phyloP scores from a whole-genome alignment of 92 coral and sea anemone species.

The Palythoa grandis region DNA sequence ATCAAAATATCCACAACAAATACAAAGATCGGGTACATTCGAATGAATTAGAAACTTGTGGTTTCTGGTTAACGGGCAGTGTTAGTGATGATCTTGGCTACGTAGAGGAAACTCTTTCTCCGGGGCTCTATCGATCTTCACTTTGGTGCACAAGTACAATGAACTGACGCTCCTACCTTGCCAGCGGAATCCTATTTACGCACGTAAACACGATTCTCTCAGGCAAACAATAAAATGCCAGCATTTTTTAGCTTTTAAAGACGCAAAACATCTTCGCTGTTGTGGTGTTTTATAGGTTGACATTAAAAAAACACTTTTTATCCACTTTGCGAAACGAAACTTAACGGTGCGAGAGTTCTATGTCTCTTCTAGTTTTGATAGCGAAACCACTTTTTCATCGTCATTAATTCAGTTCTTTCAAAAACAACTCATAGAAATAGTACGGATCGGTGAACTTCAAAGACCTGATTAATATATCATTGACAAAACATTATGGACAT shows the following conservation, averaged over 20 bases:
- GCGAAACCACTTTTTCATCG: conserved; percentile 35
- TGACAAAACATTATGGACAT: not conserved
- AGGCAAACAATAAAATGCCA: conserved; percentile 7
- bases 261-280: not conserved
- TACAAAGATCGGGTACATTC: not conserved
- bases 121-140: not conserved
- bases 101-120: conserved; percentile 1
- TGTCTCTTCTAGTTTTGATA: not conserved
- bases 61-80: not conserved
- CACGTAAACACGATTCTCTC: conserved; percentile 22
- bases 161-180: not conserved
- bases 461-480: conserved; percentile 10
- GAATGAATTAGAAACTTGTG: not conserved
- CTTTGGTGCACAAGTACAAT: conserved; percentile 11
- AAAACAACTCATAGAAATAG: conserved; percentile 39
- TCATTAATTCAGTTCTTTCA: conserved; percentile 15
- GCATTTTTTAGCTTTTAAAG: conserved; percentile 3
- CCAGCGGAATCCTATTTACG: conserved; percentile 2
- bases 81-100: conserved; percentile 4
- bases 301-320: not conserved
- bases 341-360: not conserved
- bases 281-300: not conserved
- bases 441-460: conserved; percentile 44
- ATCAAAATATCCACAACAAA: conserved; percentile 13
- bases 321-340: not conserved